Percentiles rank a stretch among this genome's conserved stretches.
Evolutionary conservation across 2,113 vertebrate genomes (phyloP).

Genomic region (Poicephalus gulielmi): DNA sequence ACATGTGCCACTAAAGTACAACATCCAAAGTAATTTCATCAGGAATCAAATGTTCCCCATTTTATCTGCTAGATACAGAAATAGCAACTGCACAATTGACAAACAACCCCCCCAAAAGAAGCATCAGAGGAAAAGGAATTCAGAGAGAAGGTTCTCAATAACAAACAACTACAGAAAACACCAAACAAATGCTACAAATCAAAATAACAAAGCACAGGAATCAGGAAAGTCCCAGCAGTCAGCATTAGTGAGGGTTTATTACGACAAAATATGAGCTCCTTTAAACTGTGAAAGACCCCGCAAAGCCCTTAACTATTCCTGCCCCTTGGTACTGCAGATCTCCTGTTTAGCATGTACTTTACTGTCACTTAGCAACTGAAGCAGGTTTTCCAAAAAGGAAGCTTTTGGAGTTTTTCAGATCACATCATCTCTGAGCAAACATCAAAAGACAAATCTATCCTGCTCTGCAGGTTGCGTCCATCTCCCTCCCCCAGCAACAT

Average conservation of each 20-base stretch:
- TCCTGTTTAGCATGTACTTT: constrained; percentile 31
- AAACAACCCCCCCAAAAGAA: not conserved
- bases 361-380: constrained; percentile 58
- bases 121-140: not conserved
- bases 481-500: not conserved
- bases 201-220: not conserved
- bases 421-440: not conserved
- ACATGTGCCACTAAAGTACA: not conserved
- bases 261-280: not conserved
- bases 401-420: constrained; percentile 26
- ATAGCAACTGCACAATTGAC: not conserved
- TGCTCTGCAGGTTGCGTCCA: not conserved
- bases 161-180: not conserved
- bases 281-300: not conserved
- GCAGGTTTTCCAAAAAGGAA: constrained; percentile 34
- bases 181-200: not conserved
- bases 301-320: constrained; percentile 8
- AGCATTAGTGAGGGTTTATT: not conserved
- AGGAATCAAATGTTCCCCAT: not conserved
- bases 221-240: not conserved
- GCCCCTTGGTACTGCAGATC: constrained; percentile 7
- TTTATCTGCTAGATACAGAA: constrained; percentile 7
- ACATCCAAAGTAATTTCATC: not conserved
- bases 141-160: not conserved
- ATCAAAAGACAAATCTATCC: constrained; percentile 32